These are phyloP conservation scores for Euura saliciscinereae DNA, from an alignment of 1,140 invertebrate species.

Conservation along the genomic window DNA sequence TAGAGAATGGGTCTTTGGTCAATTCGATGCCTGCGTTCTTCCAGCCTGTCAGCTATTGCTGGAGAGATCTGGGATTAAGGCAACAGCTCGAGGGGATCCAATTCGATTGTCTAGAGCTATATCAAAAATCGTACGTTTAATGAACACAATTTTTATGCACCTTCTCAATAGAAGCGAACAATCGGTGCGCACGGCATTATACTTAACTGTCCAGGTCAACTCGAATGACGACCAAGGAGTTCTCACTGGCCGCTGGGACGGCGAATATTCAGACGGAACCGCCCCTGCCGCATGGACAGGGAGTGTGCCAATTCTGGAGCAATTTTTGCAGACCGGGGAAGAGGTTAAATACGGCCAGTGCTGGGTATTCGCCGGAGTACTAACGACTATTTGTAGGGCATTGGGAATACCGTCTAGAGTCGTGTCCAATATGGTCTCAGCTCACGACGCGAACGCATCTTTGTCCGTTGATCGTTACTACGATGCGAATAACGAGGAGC, in stretches of 20 bases:
- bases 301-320: constrained; percentile 66
- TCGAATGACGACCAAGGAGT: constrained; percentile 74
- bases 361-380: constrained; percentile 78
- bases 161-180: constrained; percentile 20
- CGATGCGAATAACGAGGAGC: constrained; percentile 65
- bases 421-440: constrained; percentile 76
- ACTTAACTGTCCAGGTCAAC: constrained; percentile 62
- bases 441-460: constrained; percentile 74
- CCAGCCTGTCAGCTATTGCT: constrained; percentile 68
- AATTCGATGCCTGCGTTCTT: constrained; percentile 69
- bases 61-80: constrained; percentile 63
- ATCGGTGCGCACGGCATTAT: constrained; percentile 19
- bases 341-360: constrained; percentile 78
- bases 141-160: not conserved
- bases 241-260: constrained; percentile 74
- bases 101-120: constrained; percentile 69
- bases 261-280: constrained; percentile 72
- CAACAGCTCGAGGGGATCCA: constrained; percentile 68
- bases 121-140: constrained; percentile 64
- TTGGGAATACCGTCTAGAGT: constrained; percentile 74
- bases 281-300: constrained; percentile 72
- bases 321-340: constrained; percentile 65
- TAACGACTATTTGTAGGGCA: constrained; percentile 73
- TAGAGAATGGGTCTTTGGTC: constrained; percentile 75
- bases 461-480: constrained; percentile 78